A percentile compares a stretch with the other conserved stretches of the same genome.
These are phyloP conservation scores for Drosophila erecta DNA, from an alignment of 1,140 invertebrate species.

Conservation along the genomic window DNA sequence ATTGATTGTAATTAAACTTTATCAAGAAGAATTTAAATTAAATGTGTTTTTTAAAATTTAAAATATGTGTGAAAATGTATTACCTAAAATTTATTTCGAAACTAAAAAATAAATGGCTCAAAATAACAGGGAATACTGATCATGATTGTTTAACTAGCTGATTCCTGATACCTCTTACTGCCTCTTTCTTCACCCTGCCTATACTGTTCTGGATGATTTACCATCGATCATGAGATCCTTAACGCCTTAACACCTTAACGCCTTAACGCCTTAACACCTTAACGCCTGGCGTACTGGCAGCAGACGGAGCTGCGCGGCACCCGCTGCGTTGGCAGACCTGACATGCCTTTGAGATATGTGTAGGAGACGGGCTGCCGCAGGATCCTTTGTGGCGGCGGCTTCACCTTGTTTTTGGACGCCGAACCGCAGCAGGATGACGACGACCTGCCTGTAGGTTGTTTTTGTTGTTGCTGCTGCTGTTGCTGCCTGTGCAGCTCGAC, in stretches of 20 bases:
- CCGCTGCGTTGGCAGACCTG: constrained; percentile 91
- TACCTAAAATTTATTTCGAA: not conserved
- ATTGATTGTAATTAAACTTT: no score
- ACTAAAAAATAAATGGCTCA: not conserved
- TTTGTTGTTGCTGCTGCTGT: constrained; percentile 33
- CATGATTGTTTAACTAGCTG: constrained; percentile 6
- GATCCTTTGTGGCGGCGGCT: constrained; percentile 88
- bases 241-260: constrained; percentile 42
- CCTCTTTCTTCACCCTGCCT: constrained; percentile 4
- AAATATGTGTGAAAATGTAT: not conserved
- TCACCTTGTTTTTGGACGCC: constrained; percentile 77
- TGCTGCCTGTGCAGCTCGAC: constrained; percentile 65
- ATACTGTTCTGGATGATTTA: not conserved
- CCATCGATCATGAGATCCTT: constrained; percentile 17
- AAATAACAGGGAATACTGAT: not conserved
- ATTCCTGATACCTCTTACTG: constrained; percentile 8
- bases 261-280: constrained; percentile 11
- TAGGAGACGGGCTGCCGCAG: constrained; percentile 90
- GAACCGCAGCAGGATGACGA: constrained; percentile 33
- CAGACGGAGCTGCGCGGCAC: constrained; percentile 87
- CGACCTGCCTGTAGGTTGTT: constrained; percentile 22
- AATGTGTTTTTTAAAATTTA: not conserved
- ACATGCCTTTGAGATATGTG: constrained; percentile 91
- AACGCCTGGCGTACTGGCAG: constrained; percentile 82
- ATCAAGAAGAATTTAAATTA: no score